phyloP scores from a whole-genome alignment of 30 jellyfish, hydroid and myxozoan genomes.

The Cassiopea xamachana region DNA sequence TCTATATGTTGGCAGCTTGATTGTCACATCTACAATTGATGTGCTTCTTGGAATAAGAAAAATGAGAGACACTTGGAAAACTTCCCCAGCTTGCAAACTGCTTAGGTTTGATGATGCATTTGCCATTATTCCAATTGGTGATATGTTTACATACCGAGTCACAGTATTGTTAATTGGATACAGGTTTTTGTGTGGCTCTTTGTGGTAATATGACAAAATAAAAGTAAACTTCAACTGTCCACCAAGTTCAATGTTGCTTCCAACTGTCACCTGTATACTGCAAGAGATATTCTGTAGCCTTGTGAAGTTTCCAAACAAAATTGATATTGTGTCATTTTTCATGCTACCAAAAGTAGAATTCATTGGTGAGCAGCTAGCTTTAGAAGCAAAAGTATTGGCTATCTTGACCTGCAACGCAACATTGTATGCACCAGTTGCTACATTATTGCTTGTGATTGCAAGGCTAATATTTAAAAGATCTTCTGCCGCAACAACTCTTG shows the following conservation, averaged over 20 bases:
- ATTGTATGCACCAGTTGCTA: not conserved
- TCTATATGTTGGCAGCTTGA: constrained; percentile 20
- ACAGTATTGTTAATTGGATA: constrained; percentile 25
- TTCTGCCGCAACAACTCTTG: constrained; percentile 18
- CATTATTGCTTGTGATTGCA: not conserved
- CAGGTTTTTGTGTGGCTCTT: not conserved
- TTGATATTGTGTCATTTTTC: not conserved
- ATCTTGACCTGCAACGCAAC: not conserved
- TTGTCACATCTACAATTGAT: constrained; percentile 13
- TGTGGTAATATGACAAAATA: constrained; percentile 27
- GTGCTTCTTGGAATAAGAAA: constrained; percentile 40
- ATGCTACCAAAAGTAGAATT: not conserved
- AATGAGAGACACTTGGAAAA: constrained; percentile 19
- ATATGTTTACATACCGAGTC: constrained; percentile 12
- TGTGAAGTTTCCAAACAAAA: not conserved
- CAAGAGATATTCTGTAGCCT: not conserved
- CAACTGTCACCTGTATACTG: not conserved
- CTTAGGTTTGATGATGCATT: constrained; percentile 37
- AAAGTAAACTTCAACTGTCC: not conserved
- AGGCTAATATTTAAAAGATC: constrained; percentile 3
- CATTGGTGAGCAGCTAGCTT: not conserved
- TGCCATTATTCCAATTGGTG: not conserved
- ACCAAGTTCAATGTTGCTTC: constrained; percentile 32
- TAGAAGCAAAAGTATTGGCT: not conserved
- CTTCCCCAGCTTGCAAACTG: constrained; percentile 28